Evolutionary conservation across 2,888 invertebrate genomes (phyloP), one percentile per base, ranked within the genome.

Genomic region (Xanthia icteritia): DNA sequence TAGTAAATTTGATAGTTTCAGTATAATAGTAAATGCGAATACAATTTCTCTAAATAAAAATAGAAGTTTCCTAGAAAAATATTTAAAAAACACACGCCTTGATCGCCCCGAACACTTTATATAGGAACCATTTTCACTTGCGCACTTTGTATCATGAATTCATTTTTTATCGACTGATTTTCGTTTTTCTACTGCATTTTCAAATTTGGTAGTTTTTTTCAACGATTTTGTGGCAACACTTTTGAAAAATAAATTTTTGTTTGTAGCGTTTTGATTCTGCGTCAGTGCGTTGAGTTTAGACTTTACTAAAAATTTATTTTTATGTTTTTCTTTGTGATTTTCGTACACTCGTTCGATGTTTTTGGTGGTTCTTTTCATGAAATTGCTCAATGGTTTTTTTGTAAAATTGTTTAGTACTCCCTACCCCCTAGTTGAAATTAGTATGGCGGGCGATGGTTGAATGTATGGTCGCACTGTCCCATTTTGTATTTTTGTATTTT

Each of bases 401-500:
- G 83, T 90, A 88, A 92, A 92, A 92, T 93, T 91, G 92, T 93
- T 94, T 95, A 91, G 94, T 93, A 94, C 93, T 94, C 95, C 95
- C 94, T 93, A 92, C 90, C 93, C 93, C 92, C 92, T 93, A 92
- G 93, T 90, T 92, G 92, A 92, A 90, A 91, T 87, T 89, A 86
- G 87, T 90, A 89, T 91, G 91, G 91, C 94, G 92, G 92, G 93
- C 94, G 94, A 93, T 93, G 94, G 92, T 94, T 94, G 95, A 92
- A 90, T 93, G 91, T 92, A 91, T 89, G 90, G 93, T 95, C 93
- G 95, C 96, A 95, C 95, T 96, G 96, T 96, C 96, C 96, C 96
- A 94, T 96, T 96, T 96, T 96, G 96, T 96, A 96, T 96, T 96
- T 96, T 96, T 96, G 95, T 96, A 96, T 96, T 96, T 96, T 96